Evolutionary conservation across 2,113 vertebrate genomes (phyloP).

Genomic region (Pitta sordida): DNA sequence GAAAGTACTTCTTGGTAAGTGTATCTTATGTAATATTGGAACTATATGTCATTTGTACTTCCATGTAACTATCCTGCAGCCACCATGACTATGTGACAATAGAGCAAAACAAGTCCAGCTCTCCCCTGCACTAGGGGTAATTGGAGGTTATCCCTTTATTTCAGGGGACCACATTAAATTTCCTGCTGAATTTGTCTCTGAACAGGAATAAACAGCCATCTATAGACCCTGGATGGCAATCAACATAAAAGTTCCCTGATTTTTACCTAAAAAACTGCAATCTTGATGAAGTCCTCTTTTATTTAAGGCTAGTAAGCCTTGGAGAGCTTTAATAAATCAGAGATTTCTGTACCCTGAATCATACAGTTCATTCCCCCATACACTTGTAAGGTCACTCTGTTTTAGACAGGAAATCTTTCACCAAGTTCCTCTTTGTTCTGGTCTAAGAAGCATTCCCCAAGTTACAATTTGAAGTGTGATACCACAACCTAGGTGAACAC

Average conservation of each 20-base stretch:
- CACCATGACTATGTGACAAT: not conserved
- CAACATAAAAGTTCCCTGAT: not conserved
- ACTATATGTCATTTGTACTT: not conserved
- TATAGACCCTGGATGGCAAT: not conserved
- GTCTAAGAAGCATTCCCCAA: not conserved
- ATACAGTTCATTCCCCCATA: not conserved
- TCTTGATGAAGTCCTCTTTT: not conserved
- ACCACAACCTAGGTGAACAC: not conserved
- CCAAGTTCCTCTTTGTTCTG: not conserved
- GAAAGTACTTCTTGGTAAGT: not conserved
- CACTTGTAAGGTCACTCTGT: not conserved
- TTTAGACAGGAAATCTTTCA: not conserved
- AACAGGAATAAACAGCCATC: not conserved
- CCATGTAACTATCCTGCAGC: rapidly evolving
- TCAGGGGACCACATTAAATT: not conserved
- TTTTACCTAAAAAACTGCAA: not conserved
- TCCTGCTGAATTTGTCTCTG: not conserved
- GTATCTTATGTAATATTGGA: not conserved
- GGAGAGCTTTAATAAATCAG: not conserved
- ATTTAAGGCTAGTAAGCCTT: not conserved
- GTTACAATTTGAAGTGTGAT: rapidly evolving
- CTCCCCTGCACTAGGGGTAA: not conserved
- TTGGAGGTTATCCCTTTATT: not conserved
- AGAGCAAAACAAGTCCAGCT: not conserved
- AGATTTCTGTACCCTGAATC: not conserved